These are phyloP conservation scores for Bemisia tabaci DNA, from an alignment of 1,140 invertebrate species.

Conservation along the genomic window DNA sequence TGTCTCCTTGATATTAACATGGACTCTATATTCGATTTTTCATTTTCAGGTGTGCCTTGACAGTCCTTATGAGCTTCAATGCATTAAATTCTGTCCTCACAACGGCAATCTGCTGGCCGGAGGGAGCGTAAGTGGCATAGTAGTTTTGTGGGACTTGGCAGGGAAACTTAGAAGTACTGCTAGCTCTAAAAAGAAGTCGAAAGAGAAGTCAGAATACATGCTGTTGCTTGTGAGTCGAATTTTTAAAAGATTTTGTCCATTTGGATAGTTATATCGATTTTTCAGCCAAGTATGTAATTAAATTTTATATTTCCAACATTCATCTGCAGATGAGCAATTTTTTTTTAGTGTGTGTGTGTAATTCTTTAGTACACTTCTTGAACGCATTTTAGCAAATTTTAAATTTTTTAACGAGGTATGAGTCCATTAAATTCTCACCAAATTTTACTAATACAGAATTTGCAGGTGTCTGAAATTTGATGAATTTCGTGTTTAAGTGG, in stretches of 20 bases:
- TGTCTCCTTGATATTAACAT: too few species aligned
- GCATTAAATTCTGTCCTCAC: conserved; percentile 48
- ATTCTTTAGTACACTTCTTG: too few species aligned
- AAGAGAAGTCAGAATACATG: conserved; percentile 16
- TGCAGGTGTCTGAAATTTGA: too few species aligned
- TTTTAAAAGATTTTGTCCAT: neutral
- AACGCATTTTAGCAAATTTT: too few species aligned
- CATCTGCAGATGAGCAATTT: too few species aligned
- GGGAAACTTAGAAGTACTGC: conserved; percentile 37
- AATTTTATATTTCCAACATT: too few species aligned
- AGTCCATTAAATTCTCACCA: too few species aligned
- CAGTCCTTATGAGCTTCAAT: conserved; percentile 44
- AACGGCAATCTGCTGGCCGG: conserved; percentile 51
- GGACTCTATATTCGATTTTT: conserved; percentile 2
- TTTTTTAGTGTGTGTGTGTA: too few species aligned
- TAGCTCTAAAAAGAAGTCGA: conserved; percentile 38
- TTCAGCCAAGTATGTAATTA: conserved; percentile 1
- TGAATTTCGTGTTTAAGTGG: too few species aligned
- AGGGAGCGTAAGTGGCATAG: conserved; percentile 51
- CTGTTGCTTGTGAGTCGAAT: neutral
- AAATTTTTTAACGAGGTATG: too few species aligned
- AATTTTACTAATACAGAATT: too few species aligned
- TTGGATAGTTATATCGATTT: neutral
- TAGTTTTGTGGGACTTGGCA: conserved; percentile 56
- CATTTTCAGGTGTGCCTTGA: conserved; percentile 41